phyloP scores from a whole-genome alignment of 2,888 invertebrate genomes.

The Eristalis pertinax region DNA sequence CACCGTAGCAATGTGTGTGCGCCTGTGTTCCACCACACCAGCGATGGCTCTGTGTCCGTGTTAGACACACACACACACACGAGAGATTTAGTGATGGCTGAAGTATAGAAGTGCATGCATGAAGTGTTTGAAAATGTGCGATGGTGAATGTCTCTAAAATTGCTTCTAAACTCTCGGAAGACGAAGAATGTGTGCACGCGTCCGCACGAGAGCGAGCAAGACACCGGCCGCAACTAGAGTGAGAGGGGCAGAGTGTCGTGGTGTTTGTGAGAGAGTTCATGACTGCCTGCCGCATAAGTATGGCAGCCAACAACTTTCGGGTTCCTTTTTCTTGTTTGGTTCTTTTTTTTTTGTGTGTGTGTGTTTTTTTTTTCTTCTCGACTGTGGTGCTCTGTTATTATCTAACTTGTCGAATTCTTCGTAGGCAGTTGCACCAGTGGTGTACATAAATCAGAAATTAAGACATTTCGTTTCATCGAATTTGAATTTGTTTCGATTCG shows the following conservation, averaged over 20 bases:
- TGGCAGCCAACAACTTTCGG: constrained; percentile 27
- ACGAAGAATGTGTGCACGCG: not conserved
- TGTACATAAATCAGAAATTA: constrained; percentile 41
- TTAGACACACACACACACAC: constrained; percentile 50
- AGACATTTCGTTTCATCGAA: constrained; percentile 10
- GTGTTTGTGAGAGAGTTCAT: constrained; percentile 19
- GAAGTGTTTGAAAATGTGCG: constrained; percentile 26
- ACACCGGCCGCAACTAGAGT: not conserved
- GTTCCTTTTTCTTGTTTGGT: constrained; percentile 14
- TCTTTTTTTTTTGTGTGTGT: not conserved
- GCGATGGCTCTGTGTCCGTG: constrained; percentile 13
- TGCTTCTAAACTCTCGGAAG: not conserved
- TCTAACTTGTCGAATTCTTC: constrained; percentile 38
- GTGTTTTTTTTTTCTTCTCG: not conserved
- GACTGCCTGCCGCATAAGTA: constrained; percentile 15
- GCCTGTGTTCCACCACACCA: not conserved
- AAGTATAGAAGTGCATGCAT: not conserved
- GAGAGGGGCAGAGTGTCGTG: not conserved
- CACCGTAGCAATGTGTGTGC: not conserved
- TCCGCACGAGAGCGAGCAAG: not conserved
- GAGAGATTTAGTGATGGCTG: too few species aligned
- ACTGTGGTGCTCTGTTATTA: constrained; percentile 21
- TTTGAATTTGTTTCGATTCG: constrained; percentile 9
- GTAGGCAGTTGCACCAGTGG: constrained; percentile 35
- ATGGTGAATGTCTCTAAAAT: constrained; percentile 52